Percentiles rank a stretch among this genome's conserved stretches.
phyloP scores from a whole-genome alignment of 2,888 invertebrate species.

The Drosophila emarginata region DNA sequence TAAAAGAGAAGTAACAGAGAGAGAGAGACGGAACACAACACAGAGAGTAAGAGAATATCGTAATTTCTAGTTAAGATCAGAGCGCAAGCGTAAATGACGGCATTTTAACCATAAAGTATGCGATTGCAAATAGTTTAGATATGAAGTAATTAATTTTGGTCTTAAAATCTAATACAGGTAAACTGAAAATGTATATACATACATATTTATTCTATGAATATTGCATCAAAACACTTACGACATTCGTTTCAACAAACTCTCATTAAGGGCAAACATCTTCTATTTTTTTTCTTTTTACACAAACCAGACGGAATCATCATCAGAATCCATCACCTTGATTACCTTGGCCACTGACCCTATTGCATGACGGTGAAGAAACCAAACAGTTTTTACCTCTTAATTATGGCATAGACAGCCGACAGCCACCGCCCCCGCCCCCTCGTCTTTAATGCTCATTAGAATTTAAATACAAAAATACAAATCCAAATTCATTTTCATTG shows the following conservation, averaged over 20 bases:
- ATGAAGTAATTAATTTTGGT: not conserved
- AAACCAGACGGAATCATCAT: conserved; percentile 42
- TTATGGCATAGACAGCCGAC: conserved; percentile 33
- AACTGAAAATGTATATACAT: too few relatives aligned
- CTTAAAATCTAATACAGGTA: too few relatives aligned
- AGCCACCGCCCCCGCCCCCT: not conserved
- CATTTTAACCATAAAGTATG: conserved; percentile 6
- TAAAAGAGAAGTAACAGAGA: not conserved
- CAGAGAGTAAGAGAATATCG: conserved; percentile 43
- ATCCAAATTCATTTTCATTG: conserved; percentile 60
- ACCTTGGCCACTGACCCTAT: conserved; percentile 62
- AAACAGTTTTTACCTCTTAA: conserved; percentile 41
- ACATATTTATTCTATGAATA: too few relatives aligned
- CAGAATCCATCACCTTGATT: conserved; percentile 59
- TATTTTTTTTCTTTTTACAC: conserved; percentile 30
- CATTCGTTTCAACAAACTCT: conserved; percentile 14
- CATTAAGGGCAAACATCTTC: conserved; percentile 55
- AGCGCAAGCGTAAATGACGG: conserved; percentile 28
- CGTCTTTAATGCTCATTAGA: conserved; percentile 23
- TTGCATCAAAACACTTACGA: not conserved
- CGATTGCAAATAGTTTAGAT: not conserved
- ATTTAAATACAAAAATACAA: not conserved
- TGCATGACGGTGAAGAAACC: conserved; percentile 5
- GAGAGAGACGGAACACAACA: not conserved
- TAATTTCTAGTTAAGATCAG: conserved; percentile 34